Evolutionary conservation across 1,140 invertebrate species (phyloP), one percentile per base, ranked within the genome.

Genomic region (Drosophila eugracilis): DNA sequence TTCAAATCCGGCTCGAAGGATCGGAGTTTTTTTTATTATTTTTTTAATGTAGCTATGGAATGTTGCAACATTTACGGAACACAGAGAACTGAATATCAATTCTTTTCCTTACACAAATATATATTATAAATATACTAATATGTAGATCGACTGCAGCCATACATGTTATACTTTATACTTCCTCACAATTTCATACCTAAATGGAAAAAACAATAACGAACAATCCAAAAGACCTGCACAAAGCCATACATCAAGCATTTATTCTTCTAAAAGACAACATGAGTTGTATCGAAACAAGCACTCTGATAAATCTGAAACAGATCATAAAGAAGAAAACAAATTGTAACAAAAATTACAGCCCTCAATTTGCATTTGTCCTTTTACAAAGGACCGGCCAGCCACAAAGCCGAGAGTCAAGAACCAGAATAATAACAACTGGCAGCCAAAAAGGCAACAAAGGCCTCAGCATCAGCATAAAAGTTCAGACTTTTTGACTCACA

Each of bases 1-100:
- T 94, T 94, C 94, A 94, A 94, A 94, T 94, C 94, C 94, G 94
- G 94, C 93, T 94, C 94, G 94, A 94, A 94, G 94, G 94, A 94
- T 94, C 92, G 93, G 94, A 94, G 93, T 93, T 28, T 67, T 45
- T 45, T 36, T 6, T 26, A n/a, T 4, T 12, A 7, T 12, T 15
- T 21, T 34, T 54, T 24, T 17, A 34, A 24, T 28, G n/a, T n/a
- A n/a, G n/a, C n/a, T n/a, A n/a, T n/a, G n/a, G n/a, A n/a, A n/a
- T n/a, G n/a, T n/a, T n/a, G n/a, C n/a, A n/a, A n/a, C n/a, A n/a
- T n/a, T n/a, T n/a, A n/a, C n/a, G n/a, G n/a, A n/a, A n/a, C n/a
- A 9, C 1, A 4, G 6, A 28, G 26, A 28, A 7, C 26, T 28
- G 26, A 4, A 28, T 7, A 28, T 1, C 6, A 7, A 28, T 7